These are phyloP conservation scores for Volucella inflata DNA, from an alignment of 2,888 invertebrate species.

Conservation along the genomic window DNA sequence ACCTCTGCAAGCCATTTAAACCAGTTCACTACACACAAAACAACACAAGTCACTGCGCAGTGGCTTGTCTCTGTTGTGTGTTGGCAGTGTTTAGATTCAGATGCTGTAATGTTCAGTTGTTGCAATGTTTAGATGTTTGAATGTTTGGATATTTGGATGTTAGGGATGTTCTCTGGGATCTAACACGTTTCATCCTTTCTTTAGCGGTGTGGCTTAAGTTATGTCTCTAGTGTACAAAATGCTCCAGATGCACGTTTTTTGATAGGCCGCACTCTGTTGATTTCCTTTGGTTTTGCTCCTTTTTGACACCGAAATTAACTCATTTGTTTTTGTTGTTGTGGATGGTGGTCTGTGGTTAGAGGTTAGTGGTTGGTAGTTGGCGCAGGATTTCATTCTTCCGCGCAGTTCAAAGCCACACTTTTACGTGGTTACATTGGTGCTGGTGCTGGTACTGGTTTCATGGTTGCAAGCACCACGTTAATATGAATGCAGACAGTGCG, in stretches of 20 bases:
- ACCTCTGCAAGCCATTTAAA: slow-evolving; percentile 68
- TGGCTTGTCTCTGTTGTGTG: not conserved
- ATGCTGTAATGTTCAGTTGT: slow-evolving; percentile 37
- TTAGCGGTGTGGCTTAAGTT: slow-evolving; percentile 61
- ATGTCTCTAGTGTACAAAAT: slow-evolving; percentile 62
- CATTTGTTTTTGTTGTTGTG: slow-evolving; percentile 54
- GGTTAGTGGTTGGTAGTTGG: not conserved
- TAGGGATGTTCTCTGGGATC: slow-evolving; percentile 13
- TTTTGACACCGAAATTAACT: slow-evolving; percentile 72
- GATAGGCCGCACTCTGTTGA: slow-evolving; percentile 57
- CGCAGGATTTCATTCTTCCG: slow-evolving; percentile 37
- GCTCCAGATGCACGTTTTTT: slow-evolving; percentile 73
- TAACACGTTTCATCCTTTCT: slow-evolving; percentile 65
- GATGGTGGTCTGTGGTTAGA: not conserved
- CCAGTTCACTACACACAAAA: slow-evolving; percentile 55
- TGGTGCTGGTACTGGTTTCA: slow-evolving; percentile 6
- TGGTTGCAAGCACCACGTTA: slow-evolving; percentile 21
- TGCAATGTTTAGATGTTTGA: slow-evolving; percentile 40
- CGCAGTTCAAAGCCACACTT: slow-evolving; percentile 14
- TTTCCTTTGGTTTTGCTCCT: slow-evolving; percentile 31
- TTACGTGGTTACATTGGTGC: not conserved
- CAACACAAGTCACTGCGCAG: slow-evolving; percentile 39
- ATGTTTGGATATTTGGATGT: slow-evolving; percentile 16
- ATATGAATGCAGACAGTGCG: slow-evolving; percentile 70
- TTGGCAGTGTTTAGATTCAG: not conserved